Base-by-base conservation (phyloP, 37 sponge, comb jelly and placozoan species). In the Theonella swinhoei region DNA sequence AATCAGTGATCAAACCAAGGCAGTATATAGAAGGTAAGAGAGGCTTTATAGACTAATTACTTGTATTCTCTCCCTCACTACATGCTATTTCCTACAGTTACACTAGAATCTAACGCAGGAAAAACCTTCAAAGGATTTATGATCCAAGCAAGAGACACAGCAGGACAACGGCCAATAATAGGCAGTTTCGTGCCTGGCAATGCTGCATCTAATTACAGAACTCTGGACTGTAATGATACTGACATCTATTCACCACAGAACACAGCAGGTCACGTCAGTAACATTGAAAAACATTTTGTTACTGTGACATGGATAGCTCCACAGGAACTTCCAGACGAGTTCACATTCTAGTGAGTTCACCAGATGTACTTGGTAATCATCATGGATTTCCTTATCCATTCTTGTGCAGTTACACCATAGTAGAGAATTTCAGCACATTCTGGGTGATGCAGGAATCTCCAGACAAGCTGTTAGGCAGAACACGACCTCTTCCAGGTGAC, bases 401-500 rank as follows among this genome's bases (percentile, higher is more conserved):
- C n/a, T n/a, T 47, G 11, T 47, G 37, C 79, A 78, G 79, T 23
- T 78, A 78, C 79, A 64, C 67, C 22, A 40, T 78, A 17, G 79
- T 78, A 23, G 34, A 62, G 64, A 78, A 64, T 40, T 65, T 37
- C 24, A 37, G 33, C 29, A 78, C 66, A 3, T 78, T 59, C 79
- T 78, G 79, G 79, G 79, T 78, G 79, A 61, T 3, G 66, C 20
- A 29, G 29, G 30, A 23, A 5, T 65, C 73, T 19, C 40, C 73
- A 40, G 14, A 1, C 42, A 23, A 65, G 66, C 66, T 26, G 25
- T 26, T 29, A n/a, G 29, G 29, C 5, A 8, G 29, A 23, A 34
- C 28, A 58, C 26, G 5, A 58, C 41, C 58, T 25, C 70, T 11
- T 54, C 62, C 23, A 47, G 71, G 35, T 35, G 32, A 31, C 23